Conservation (phyloP, 2,113 vertebrate species). For the Hyperopisus bebe region DNA sequence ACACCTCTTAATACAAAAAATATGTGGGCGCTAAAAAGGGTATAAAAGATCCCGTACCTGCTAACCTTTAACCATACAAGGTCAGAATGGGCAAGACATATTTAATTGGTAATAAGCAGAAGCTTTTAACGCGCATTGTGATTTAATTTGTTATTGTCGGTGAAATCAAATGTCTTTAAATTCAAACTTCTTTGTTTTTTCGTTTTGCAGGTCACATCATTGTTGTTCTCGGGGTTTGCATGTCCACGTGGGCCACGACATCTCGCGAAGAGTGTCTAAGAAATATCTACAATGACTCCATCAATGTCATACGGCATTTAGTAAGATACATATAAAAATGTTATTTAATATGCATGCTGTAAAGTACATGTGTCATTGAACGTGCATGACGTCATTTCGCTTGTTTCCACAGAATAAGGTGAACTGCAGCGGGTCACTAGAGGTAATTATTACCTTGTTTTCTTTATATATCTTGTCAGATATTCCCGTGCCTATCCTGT, state of each 20-base stretch:
- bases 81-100: slow-evolving; percentile 16
- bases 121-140: not conserved
- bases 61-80: not conserved
- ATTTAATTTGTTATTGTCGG: not conserved
- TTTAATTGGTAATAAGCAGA: slow-evolving; percentile 14
- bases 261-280: not conserved
- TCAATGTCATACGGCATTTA: not conserved
- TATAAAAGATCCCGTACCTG: slow-evolving; percentile 17
- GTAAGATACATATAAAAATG: not conserved
- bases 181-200: not conserved
- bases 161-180: not conserved
- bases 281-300: not conserved
- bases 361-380: not conserved
- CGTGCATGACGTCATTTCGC: not conserved
- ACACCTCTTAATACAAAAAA: slow-evolving; percentile 14
- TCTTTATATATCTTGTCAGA: not conserved
- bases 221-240: not conserved
- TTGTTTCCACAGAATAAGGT: not conserved
- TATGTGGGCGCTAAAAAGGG: slow-evolving; percentile 13
- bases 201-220: slow-evolving; percentile 17
- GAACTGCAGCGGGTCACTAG: not conserved
- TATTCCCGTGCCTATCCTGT: not conserved
- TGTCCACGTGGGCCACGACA: not conserved
- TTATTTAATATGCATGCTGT: not conserved
- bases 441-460: not conserved